phyloP scores from a whole-genome alignment of 2,888 invertebrate species.

The Sarcophaga carnaria region DNA sequence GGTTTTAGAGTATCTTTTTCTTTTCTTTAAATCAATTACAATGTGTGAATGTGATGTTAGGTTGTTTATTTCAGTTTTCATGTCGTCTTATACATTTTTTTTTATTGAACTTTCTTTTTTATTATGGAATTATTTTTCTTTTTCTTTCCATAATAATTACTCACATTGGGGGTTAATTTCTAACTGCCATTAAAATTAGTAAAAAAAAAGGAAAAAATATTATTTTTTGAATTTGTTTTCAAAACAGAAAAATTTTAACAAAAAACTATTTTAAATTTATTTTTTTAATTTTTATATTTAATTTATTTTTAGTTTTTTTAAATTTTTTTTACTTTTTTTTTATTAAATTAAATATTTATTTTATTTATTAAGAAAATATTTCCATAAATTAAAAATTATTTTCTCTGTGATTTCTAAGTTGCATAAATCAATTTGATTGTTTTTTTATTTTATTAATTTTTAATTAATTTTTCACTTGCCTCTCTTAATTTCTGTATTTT shows the following conservation, averaged over 20 bases:
- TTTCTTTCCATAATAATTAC: background rate
- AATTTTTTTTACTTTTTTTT: too few relatives aligned
- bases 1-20: background rate
- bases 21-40: background rate
- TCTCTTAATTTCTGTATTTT: constrained; percentile 23
- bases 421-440: background rate
- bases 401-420: background rate
- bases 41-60: background rate
- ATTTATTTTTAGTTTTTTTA: too few relatives aligned
- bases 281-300: too few relatives aligned
- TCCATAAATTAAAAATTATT: constrained; percentile 17
- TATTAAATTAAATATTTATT: too few relatives aligned
- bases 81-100: background rate
- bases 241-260: too few relatives aligned
- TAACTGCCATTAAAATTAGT: too few relatives aligned
- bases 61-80: background rate
- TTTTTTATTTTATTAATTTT: constrained; percentile 1
- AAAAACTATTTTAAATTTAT: too few relatives aligned
- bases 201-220: too few relatives aligned
- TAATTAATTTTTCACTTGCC: background rate
- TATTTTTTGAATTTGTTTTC: too few relatives aligned
- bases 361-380: constrained; percentile 42
- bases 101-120: too few relatives aligned
- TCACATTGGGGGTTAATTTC: background rate
- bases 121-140: background rate